Conservation (phyloP, 2,888 invertebrate species). For the Dolichopus griseipennis region DNA sequence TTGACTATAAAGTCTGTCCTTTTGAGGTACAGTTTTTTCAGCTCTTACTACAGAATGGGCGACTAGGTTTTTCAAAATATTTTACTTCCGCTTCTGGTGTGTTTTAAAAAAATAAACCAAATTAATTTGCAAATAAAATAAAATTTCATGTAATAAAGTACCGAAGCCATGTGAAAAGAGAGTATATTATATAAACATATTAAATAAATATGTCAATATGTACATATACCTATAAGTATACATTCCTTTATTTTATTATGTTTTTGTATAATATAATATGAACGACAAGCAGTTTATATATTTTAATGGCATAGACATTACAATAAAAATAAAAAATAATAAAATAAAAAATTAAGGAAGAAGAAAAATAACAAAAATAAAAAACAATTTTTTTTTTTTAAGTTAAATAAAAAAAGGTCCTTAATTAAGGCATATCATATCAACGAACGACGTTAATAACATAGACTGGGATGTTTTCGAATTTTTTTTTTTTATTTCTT, state of each 20-base stretch:
- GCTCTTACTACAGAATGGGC: no score
- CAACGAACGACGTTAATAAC: background rate
- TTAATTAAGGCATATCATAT: constrained; percentile 4
- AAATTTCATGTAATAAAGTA: background rate
- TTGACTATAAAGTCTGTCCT: no score
- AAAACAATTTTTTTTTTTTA: no score
- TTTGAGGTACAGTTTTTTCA: no score
- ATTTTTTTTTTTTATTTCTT: background rate
- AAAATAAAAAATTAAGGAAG: background rate
- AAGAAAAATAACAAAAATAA: background rate
- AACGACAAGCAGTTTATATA: background rate
- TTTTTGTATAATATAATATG: no score
- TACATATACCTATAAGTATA: no score
- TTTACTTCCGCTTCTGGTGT: no score
- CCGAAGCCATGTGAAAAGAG: no score
- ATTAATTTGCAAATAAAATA: constrained; percentile 7
- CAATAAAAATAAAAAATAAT: background rate
- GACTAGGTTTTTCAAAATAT: no score
- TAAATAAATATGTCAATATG: no score
- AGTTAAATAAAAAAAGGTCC: background rate
- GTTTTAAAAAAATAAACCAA: no score
- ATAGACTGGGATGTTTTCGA: background rate
- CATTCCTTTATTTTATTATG: background rate
- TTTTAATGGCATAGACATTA: background rate
- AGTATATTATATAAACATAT: no score